phyloP scores from a whole-genome alignment of 2,888 invertebrate species.

The Drosophila leonis region DNA sequence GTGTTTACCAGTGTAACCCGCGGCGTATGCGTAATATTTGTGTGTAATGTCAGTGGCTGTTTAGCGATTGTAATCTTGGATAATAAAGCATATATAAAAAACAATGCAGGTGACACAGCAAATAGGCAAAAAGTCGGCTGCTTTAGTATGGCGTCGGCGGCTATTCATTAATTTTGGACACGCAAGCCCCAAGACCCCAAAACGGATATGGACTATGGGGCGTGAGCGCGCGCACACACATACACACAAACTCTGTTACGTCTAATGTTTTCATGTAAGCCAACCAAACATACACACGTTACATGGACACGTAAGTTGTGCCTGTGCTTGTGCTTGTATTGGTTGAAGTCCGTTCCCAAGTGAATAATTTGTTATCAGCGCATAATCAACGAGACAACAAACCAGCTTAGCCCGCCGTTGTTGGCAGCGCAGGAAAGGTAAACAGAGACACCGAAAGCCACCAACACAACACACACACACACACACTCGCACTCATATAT shows the following conservation, averaged over 20 bases:
- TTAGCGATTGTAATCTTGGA: constrained; percentile 63
- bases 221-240: constrained; percentile 23
- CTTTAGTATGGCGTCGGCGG: constrained; percentile 42
- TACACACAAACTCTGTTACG: constrained; percentile 30
- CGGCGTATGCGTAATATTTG: constrained; percentile 65
- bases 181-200: constrained; percentile 57
- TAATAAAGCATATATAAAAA: constrained; percentile 50
- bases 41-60: constrained; percentile 49
- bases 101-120: constrained; percentile 62
- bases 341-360: constrained; percentile 75
- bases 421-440: constrained; percentile 46
- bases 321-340: constrained; percentile 44
- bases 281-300: constrained; percentile 27
- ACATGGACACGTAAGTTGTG: constrained; percentile 28
- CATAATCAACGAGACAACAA: constrained; percentile 81
- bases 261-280: constrained; percentile 71
- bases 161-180: constrained; percentile 80
- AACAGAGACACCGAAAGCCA: constrained; percentile 46
- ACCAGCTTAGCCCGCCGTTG: constrained; percentile 33
- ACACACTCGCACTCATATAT: background rate
- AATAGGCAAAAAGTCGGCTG: constrained; percentile 58
- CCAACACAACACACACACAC: constrained; percentile 6
- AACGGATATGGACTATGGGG: constrained; percentile 28
- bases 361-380: constrained; percentile 83
- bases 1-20: constrained; percentile 1